Conservation (phyloP, 2,113 vertebrate species). For the Merops nubicus region DNA sequence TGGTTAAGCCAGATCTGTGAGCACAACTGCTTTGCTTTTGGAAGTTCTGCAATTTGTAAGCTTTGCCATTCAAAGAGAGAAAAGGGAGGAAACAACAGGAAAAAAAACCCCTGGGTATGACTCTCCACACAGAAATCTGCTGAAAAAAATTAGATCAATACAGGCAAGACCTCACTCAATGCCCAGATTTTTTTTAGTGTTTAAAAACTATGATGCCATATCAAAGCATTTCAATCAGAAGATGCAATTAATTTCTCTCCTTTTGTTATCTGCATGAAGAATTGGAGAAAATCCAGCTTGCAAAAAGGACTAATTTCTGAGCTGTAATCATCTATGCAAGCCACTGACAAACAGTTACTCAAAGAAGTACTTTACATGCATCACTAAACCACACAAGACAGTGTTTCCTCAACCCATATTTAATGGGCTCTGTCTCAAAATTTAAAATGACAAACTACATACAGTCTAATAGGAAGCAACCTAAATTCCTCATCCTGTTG, state of each 20-base stretch:
- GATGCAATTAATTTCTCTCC: not conserved
- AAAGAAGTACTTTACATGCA: not conserved
- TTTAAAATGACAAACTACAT: not conserved
- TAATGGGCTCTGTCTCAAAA: not conserved
- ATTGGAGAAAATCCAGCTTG: not conserved
- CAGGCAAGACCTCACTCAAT: not conserved
- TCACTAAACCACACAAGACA: not conserved
- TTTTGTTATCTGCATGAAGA: not conserved
- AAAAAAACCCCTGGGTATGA: not conserved
- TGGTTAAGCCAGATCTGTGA: not conserved
- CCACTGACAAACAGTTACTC: not conserved
- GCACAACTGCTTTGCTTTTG: not conserved
- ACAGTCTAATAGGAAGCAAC: not conserved
- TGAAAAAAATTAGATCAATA: not conserved
- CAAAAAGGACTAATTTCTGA: not conserved
- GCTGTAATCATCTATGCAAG: not conserved
- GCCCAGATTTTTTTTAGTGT: not conserved
- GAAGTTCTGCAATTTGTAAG: not conserved
- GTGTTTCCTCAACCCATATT: not conserved
- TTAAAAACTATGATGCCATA: not conserved
- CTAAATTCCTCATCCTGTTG: not conserved
- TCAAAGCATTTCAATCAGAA: not conserved
- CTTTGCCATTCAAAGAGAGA: not conserved
- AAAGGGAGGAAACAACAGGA: not conserved
- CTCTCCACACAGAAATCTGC: not conserved